phyloP scores from a whole-genome alignment of 2,797 vertebrate species.

The Pipistrellus pygmaeus region DNA sequence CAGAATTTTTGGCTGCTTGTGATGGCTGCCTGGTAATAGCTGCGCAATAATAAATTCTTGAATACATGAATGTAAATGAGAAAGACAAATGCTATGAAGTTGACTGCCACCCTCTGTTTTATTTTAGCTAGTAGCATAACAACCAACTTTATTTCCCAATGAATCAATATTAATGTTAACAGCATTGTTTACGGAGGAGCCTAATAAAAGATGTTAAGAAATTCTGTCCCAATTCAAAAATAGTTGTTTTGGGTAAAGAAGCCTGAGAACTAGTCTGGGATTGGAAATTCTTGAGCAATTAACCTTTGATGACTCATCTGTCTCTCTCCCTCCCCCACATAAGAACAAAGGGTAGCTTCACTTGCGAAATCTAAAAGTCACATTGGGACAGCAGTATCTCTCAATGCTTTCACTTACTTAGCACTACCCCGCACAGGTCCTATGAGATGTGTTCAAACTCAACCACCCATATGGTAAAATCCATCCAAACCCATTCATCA shows the following conservation, averaged over 20 bases:
- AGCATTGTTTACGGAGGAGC: not conserved
- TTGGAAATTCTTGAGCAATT: not conserved
- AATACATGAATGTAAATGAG: conserved; percentile 4
- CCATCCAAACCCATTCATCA: not conserved
- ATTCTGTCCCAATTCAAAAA: not conserved
- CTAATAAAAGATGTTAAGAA: conserved; percentile 38
- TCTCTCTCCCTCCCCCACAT: not conserved
- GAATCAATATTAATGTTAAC: not conserved
- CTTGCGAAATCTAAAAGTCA: conserved; percentile 26
- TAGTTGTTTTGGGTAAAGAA: not conserved
- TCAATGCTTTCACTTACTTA: conserved; percentile 29
- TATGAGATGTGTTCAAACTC: not conserved
- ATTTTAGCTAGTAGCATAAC: conserved; percentile 13
- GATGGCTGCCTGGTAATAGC: not conserved
- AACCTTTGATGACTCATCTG: not conserved
- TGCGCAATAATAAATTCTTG: not conserved
- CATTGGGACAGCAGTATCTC: not conserved
- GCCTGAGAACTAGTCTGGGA: not conserved
- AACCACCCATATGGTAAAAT: not conserved
- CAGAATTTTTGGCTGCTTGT: not conserved
- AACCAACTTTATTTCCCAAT: conserved; percentile 39
- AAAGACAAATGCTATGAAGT: not conserved
- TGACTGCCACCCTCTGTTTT: conserved; percentile 32
- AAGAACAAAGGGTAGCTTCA: not conserved
- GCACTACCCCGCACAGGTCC: not conserved